A percentile compares a stretch with the other conserved stretches of the same genome.
Conservation (phyloP, 1,140 invertebrate species). For the Drosophila nikananu region DNA sequence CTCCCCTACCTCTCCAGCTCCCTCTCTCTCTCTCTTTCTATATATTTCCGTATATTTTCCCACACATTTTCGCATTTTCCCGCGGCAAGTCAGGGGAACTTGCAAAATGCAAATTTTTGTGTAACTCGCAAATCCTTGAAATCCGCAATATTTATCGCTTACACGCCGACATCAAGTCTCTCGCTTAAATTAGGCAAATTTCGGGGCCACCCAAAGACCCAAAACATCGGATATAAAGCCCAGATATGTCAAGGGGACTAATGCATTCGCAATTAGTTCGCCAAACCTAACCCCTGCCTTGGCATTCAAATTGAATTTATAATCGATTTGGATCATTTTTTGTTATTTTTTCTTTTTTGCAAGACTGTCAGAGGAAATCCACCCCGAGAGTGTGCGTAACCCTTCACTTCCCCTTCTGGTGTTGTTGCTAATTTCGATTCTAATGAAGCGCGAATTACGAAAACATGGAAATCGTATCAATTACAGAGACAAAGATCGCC, state of each 20-base stretch:
- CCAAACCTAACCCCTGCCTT: constrained; percentile 15
- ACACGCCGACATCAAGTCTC: constrained; percentile 74
- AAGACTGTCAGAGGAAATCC: constrained; percentile 42
- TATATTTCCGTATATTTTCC: constrained; percentile 6
- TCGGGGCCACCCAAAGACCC: constrained; percentile 22
- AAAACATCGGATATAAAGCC: constrained; percentile 7
- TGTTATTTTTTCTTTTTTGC: constrained; percentile 49
- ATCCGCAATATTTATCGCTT: constrained; percentile 70
- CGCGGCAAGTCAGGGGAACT: constrained; percentile 18
- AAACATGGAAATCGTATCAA: constrained; percentile 75
- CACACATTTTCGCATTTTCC: constrained; percentile 44
- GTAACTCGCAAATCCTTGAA: constrained; percentile 40
- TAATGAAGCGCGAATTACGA: constrained; percentile 76
- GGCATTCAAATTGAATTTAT: constrained; percentile 65
- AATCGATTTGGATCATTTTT: constrained; percentile 76
- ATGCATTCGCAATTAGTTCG: constrained; percentile 80
- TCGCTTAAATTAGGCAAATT: constrained; percentile 71
- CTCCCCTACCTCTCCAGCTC: background rate
- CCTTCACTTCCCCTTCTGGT: constrained; percentile 31
- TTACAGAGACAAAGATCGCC: constrained; percentile 54
- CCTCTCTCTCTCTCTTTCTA: background rate
- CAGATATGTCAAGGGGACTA: constrained; percentile 44
- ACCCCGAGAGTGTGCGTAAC: constrained; percentile 34
- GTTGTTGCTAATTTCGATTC: constrained; percentile 78
- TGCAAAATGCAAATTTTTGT: constrained; percentile 43